Conservation (phyloP, 2,113 vertebrate genomes). For the Pelobates fuscus region DNA sequence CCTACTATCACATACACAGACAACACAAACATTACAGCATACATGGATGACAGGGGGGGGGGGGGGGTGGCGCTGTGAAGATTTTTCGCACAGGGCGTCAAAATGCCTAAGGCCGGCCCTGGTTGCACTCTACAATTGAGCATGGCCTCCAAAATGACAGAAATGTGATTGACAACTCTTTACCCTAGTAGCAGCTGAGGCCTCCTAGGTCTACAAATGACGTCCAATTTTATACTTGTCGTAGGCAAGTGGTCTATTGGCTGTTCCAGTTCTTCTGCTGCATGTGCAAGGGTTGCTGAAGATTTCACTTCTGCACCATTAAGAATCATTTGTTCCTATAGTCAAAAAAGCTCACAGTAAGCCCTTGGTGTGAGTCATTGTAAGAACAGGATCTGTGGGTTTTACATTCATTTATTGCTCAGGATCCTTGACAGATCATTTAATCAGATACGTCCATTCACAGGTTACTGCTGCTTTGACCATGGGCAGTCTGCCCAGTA, state of each 20-base stretch:
- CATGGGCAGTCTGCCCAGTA: constrained; percentile 16
- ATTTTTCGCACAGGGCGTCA: no score
- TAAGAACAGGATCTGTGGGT: not conserved
- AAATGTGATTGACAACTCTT: not conserved
- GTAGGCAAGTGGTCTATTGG: not conserved
- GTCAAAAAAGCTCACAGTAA: not conserved
- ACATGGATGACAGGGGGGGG: no score
- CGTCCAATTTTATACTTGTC: not conserved
- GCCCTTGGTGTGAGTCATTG: not conserved
- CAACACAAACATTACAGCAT: no score
- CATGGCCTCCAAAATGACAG: no score
- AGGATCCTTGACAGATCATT: not conserved
- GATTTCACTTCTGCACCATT: not conserved
- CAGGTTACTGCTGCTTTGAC: constrained; percentile 18
- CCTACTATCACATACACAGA: no score
- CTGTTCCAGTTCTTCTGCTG: not conserved
- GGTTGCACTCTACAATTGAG: no score
- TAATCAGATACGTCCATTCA: constrained; percentile 7
- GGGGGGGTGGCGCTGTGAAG: no score
- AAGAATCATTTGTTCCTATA: not conserved
- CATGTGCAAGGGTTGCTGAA: not conserved
- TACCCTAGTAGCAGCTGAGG: not conserved
- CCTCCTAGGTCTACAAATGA: not conserved
- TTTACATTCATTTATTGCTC: constrained; percentile 15
- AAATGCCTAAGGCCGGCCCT: no score